A percentile compares a stretch with the other conserved stretches of the same genome.
These are phyloP conservation scores for Dolichopus griseipennis DNA, from an alignment of 2,888 invertebrate genomes.

Conservation along the genomic window DNA sequence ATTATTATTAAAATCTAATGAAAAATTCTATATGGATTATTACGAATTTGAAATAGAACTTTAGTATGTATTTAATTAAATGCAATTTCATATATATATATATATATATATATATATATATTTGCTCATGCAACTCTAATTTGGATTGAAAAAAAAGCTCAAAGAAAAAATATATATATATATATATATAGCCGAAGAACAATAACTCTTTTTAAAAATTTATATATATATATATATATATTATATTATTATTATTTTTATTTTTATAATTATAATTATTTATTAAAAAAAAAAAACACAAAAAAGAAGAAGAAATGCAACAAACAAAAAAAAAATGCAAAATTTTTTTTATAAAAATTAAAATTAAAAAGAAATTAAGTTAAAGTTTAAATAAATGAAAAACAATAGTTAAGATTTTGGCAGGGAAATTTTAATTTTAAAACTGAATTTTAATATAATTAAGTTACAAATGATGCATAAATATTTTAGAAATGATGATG, in stretches of 20 bases:
- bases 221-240: neutral
- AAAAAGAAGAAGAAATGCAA: neutral
- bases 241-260: neutral
- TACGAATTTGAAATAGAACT: too few species aligned
- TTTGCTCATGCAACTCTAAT: too few species aligned
- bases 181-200: neutral
- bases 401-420: neutral
- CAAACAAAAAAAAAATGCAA: neutral
- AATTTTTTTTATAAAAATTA: neutral
- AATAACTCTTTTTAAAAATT: neutral
- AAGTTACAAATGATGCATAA: too few species aligned
- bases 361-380: neutral
- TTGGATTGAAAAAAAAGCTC: too few species aligned
- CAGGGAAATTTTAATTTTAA: neutral
- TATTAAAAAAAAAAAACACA: neutral
- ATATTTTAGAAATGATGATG: too few species aligned
- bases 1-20: too few species aligned
- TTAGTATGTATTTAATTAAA: too few species aligned
- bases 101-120: too few species aligned
- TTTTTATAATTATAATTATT: conserved; percentile 4
- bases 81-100: too few species aligned
- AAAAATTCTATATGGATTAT: too few species aligned
- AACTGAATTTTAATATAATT: too few species aligned
- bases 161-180: neutral
- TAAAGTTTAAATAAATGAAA: too few species aligned